phyloP scores from a whole-genome alignment of 1,140 invertebrate genomes.

The Bombus affinis region DNA sequence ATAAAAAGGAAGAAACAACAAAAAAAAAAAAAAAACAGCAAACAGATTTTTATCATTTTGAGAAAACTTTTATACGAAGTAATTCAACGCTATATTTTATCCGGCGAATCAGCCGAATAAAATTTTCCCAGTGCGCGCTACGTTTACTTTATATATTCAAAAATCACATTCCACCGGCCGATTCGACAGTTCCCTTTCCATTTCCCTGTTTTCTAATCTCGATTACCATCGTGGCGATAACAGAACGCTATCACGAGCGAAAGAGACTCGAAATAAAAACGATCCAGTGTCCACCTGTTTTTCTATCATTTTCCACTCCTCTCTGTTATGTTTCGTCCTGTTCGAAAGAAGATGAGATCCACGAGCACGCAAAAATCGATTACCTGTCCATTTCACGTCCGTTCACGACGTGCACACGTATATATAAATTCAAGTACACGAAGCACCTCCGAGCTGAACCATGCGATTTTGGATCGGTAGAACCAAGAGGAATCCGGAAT shows the following conservation, averaged over 20 bases:
- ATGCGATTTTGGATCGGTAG: neutral
- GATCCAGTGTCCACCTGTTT: neutral
- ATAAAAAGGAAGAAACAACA: too few species aligned
- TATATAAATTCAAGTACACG: neutral
- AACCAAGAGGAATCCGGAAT: conserved; percentile 34
- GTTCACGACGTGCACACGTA: neutral
- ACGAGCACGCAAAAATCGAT: conserved; percentile 1
- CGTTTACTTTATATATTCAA: conserved; percentile 10
- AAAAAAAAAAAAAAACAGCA: too few species aligned
- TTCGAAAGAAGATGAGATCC: neutral
- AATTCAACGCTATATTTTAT: neutral
- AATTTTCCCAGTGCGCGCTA: neutral
- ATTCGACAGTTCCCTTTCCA: neutral
- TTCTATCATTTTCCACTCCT: conserved; percentile 10
- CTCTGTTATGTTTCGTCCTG: too few species aligned
- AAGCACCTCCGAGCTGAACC: neutral
- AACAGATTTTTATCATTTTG: neutral
- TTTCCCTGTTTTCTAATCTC: conserved; percentile 24
- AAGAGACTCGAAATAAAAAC: neutral
- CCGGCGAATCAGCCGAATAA: neutral
- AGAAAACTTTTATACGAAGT: neutral
- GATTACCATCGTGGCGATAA: neutral
- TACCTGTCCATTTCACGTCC: neutral
- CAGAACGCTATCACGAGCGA: neutral
- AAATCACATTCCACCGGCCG: neutral